phyloP scores from a whole-genome alignment of 2,797 vertebrate genomes.

The Sardinella longiceps region DNA sequence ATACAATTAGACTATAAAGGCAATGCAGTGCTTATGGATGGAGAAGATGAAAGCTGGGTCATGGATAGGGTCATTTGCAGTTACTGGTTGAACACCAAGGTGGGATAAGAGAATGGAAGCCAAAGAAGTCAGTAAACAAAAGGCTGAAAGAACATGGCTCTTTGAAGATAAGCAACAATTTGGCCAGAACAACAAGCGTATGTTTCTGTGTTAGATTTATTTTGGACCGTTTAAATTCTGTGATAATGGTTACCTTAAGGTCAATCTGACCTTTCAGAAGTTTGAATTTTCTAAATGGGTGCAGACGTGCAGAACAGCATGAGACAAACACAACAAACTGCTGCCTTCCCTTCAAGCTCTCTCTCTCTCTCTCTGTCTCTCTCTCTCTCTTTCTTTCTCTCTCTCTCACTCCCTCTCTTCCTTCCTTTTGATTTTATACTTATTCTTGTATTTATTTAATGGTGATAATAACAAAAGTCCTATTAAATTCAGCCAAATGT shows the following conservation, averaged over 20 bases:
- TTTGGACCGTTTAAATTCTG: conserved; percentile 31
- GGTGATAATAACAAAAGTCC: neutral
- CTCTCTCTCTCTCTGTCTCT: neutral
- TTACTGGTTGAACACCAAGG: neutral
- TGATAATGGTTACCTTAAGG: conserved; percentile 31
- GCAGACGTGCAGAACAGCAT: neutral
- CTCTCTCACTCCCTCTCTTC: too few relatives aligned
- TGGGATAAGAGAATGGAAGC: conserved; percentile 28
- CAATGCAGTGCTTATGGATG: neutral
- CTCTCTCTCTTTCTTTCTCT: neutral
- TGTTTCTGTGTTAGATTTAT: conserved; percentile 28
- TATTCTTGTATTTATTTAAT: too few relatives aligned
- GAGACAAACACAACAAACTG: neutral
- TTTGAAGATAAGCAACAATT: conserved; percentile 65
- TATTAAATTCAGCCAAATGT: neutral
- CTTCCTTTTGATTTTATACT: too few relatives aligned
- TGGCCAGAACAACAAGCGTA: conserved; percentile 44
- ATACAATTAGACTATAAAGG: conserved; percentile 2
- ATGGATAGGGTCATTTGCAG: conserved; percentile 1
- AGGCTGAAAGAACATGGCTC: conserved; percentile 58
- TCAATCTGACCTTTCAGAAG: conserved; percentile 33
- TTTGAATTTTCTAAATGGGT: conserved; percentile 6
- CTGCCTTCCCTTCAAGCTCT: too few relatives aligned
- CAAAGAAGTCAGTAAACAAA: conserved; percentile 47
- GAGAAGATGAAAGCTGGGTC: conserved; percentile 1